Conservation (phyloP, 1,140 invertebrate genomes). For the Anastatus disparis region DNA sequence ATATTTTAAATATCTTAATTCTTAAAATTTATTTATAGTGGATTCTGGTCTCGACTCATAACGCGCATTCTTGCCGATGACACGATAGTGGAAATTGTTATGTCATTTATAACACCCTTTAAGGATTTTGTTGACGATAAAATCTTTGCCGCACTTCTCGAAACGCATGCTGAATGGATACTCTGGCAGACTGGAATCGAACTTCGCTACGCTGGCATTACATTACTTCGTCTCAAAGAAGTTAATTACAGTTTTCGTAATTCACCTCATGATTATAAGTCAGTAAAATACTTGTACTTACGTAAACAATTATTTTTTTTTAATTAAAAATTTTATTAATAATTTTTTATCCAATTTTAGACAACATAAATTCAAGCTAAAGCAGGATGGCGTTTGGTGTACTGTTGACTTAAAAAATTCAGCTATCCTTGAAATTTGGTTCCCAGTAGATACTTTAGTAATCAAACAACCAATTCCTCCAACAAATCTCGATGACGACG, state of each 20-base stretch:
- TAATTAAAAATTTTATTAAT: background rate
- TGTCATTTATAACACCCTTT: slow-evolving; percentile 62
- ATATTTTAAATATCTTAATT: background rate
- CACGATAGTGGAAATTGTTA: slow-evolving; percentile 83
- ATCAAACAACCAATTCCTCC: slow-evolving; percentile 72
- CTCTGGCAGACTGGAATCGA: slow-evolving; percentile 96
- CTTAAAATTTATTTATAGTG: slow-evolving; percentile 65
- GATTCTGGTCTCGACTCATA: slow-evolving; percentile 96
- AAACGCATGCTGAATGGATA: slow-evolving; percentile 87
- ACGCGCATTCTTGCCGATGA: slow-evolving; percentile 93
- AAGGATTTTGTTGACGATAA: slow-evolving; percentile 71
- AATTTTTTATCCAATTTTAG: no score
- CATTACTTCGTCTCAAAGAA: slow-evolving; percentile 86
- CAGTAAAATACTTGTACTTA: background rate
- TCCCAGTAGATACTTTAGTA: slow-evolving; percentile 81
- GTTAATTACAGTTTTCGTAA: slow-evolving; percentile 73
- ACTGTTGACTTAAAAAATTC: slow-evolving; percentile 83
- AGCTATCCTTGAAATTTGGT: slow-evolving; percentile 89
- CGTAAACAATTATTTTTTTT: background rate
- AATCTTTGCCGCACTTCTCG: slow-evolving; percentile 72
- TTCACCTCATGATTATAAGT: slow-evolving; percentile 65
- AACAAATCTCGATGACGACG: slow-evolving; percentile 57
- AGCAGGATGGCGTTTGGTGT: slow-evolving; percentile 85
- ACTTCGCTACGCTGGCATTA: slow-evolving; percentile 82
- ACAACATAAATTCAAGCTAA: slow-evolving; percentile 75